phyloP scores from a whole-genome alignment of 2,888 invertebrate species.

The Acrobasis repandana region DNA sequence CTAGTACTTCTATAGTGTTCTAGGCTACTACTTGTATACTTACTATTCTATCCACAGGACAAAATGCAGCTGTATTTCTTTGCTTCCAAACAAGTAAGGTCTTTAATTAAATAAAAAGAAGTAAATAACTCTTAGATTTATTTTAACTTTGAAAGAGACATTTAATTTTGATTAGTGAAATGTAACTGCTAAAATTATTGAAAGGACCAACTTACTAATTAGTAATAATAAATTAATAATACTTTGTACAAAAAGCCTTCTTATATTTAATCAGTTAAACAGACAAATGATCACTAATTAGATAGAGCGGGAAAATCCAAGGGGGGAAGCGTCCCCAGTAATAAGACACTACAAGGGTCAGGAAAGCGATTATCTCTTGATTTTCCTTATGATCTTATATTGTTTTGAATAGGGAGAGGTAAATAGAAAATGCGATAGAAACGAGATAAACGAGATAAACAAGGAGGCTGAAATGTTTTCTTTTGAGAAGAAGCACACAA shows the following conservation, averaged over 20 bases:
- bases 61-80: too few species aligned
- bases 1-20: too few species aligned
- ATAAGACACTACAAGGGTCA: slow-evolving; percentile 12
- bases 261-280: background rate
- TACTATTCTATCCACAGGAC: too few species aligned
- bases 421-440: background rate
- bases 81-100: too few species aligned
- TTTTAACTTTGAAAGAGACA: too few species aligned
- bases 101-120: too few species aligned
- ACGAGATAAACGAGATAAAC: background rate
- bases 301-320: slow-evolving; percentile 11
- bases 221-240: background rate
- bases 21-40: too few species aligned
- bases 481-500: too few species aligned
- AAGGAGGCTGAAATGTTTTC: background rate
- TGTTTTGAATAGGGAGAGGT: slow-evolving; percentile 9
- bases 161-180: too few species aligned
- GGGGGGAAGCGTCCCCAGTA: slow-evolving; percentile 4
- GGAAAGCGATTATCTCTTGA: slow-evolving; percentile 14
- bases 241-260: too few species aligned
- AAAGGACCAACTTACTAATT: background rate
- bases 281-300: slow-evolving; percentile 14
- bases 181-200: background rate
- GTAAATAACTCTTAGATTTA: too few species aligned
- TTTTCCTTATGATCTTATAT: slow-evolving; percentile 14